These are phyloP conservation scores for Hylaeus volcanicus DNA, from an alignment of 1,140 invertebrate species.

Conservation along the genomic window DNA sequence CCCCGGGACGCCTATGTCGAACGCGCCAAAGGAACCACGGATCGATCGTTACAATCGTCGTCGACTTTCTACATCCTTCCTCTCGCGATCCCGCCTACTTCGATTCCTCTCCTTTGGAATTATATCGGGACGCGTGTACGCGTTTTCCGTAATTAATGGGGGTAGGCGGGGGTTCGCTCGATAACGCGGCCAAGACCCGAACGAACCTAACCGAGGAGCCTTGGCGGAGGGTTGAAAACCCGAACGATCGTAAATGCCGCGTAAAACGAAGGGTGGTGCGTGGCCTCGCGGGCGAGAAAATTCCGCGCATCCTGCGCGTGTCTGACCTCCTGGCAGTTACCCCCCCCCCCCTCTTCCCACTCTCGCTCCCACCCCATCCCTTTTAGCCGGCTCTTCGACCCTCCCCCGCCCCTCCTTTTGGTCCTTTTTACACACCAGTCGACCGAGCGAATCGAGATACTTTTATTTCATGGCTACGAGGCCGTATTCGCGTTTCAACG, in stretches of 20 bases:
- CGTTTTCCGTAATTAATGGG: neutral
- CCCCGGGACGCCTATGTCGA: too few species aligned
- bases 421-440: slow-evolving; percentile 23
- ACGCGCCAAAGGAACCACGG: too few species aligned
- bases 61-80: neutral
- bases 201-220: neutral
- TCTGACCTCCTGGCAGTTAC: slow-evolving; percentile 65
- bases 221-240: slow-evolving; percentile 53
- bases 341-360: slow-evolving; percentile 17
- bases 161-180: neutral
- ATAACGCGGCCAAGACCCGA: neutral
- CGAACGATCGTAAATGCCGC: slow-evolving; percentile 56
- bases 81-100: too few species aligned
- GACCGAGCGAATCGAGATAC: slow-evolving; percentile 33
- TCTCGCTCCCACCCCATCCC: neutral
- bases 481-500: slow-evolving; percentile 17
- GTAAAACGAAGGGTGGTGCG: slow-evolving; percentile 58
- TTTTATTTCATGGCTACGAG: slow-evolving; percentile 50
- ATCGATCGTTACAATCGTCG: too few species aligned
- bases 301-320: slow-evolving; percentile 69
- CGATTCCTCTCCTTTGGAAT: neutral
- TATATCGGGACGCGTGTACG: neutral
- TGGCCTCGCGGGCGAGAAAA: slow-evolving; percentile 56
- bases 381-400: neutral
- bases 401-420: slow-evolving; percentile 18